These are phyloP conservation scores for Thalassarche chlororhynchos DNA, from an alignment of 2,113 vertebrate genomes.

Conservation along the genomic window DNA sequence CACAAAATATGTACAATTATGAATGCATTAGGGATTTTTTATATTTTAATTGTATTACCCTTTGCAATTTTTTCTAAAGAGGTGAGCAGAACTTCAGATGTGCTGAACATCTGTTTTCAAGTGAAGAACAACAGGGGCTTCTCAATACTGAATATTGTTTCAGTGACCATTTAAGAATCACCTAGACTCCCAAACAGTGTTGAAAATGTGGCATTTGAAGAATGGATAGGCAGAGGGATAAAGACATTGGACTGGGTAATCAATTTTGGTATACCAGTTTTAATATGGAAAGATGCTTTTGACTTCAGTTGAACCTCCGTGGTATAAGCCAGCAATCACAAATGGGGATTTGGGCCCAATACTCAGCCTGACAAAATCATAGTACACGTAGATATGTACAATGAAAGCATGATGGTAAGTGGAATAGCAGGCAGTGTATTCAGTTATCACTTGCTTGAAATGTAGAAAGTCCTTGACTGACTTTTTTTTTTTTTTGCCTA, in stretches of 20 bases:
- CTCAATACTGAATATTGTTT: not conserved
- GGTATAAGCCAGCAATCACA: not conserved
- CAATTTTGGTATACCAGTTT: not conserved
- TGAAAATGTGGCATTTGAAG: not conserved
- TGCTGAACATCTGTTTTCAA: not conserved
- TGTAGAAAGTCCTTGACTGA: not conserved
- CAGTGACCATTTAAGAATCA: not conserved
- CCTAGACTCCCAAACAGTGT: not conserved
- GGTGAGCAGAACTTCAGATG: not conserved
- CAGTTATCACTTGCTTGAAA: not conserved
- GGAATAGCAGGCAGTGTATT: not conserved
- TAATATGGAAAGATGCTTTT: not conserved
- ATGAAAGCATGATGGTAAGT: not conserved
- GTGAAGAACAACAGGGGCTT: not conserved
- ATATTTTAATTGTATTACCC: not conserved
- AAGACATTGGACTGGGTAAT: not conserved
- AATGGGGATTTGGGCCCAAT: not conserved
- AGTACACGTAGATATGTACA: not conserved
- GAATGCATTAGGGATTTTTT: not conserved
- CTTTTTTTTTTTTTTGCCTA: not conserved
- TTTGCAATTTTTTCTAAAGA: not conserved
- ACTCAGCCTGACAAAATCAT: not conserved
- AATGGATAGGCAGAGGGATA: not conserved
- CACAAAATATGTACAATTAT: not conserved
- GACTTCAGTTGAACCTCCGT: not conserved